Evolutionary conservation across 2,797 vertebrate genomes (phyloP).

Genomic region (Eupleurogrammus muticus): DNA sequence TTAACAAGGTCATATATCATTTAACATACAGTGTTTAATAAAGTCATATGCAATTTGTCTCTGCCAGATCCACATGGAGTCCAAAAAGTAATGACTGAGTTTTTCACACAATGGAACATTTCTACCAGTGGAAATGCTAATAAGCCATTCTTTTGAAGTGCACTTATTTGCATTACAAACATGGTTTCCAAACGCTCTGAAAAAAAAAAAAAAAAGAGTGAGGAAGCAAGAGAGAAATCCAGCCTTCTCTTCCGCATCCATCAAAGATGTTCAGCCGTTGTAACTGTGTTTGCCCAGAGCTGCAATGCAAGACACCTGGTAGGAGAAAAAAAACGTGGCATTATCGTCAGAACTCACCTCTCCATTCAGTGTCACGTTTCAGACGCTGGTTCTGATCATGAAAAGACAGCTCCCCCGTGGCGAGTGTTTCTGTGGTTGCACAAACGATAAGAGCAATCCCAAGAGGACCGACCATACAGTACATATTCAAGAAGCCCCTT

Average conservation of each 20-base stretch:
- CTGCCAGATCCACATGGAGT: not conserved
- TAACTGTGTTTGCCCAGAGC: conserved; percentile 43
- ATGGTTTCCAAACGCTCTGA: conserved; percentile 71
- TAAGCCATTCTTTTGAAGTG: conserved; percentile 88
- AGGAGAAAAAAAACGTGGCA: conserved; percentile 35
- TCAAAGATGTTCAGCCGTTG: conserved; percentile 61
- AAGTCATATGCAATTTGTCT: conserved; percentile 41
- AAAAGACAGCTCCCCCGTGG: conserved; percentile 66
- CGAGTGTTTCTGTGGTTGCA: conserved; percentile 75
- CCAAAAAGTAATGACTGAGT: conserved; percentile 76
- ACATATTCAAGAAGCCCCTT: conserved; percentile 85
- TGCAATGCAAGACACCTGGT: conserved; percentile 25
- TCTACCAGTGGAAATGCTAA: conserved; percentile 90
- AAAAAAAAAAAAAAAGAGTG: too few species aligned
- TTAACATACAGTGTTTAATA: conserved; percentile 43
- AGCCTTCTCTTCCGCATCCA: conserved; percentile 80
- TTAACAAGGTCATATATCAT: conserved; percentile 62
- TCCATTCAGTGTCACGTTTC: conserved; percentile 39
- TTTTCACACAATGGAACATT: conserved; percentile 76
- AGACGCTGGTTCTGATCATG: conserved; percentile 65
- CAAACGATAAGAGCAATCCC: conserved; percentile 83
- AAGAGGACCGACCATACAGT: conserved; percentile 84
- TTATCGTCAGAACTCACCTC: conserved; percentile 44
- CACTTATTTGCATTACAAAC: conserved; percentile 93
- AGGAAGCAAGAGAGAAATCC: conserved; percentile 65